Percentiles rank a stretch among this genome's conserved stretches.
These are phyloP conservation scores for Chrysopilus asiliformis DNA, from an alignment of 2,888 invertebrate genomes.

Conservation along the genomic window DNA sequence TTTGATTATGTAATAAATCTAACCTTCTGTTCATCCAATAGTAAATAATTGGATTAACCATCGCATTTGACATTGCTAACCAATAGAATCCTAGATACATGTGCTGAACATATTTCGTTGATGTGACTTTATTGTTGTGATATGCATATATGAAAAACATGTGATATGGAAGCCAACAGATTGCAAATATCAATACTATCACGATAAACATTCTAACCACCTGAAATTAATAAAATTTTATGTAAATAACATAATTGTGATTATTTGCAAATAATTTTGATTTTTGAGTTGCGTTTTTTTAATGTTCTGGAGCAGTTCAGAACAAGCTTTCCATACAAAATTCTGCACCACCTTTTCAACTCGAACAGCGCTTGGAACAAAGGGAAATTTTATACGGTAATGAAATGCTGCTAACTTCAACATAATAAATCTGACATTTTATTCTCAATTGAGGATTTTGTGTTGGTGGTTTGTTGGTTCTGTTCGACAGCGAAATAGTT, in stretches of 20 bases:
- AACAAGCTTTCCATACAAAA: no score
- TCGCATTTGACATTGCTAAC: slow-evolving; percentile 86
- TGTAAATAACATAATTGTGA: background rate
- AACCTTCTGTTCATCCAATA: slow-evolving; percentile 88
- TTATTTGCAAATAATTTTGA: background rate
- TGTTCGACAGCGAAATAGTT: no score
- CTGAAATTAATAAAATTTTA: no score
- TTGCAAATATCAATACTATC: slow-evolving; percentile 70
- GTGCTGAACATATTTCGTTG: slow-evolving; percentile 63
- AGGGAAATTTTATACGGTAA: no score
- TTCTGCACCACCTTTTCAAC: no score
- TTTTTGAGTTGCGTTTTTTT: slow-evolving; percentile 21
- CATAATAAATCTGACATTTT: no score
- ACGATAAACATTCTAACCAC: slow-evolving; percentile 84
- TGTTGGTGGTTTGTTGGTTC: no score
- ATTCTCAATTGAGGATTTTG: no score
- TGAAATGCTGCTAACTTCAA: no score
- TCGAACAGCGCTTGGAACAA: no score
- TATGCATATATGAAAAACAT: slow-evolving; percentile 67
- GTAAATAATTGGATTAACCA: slow-evolving; percentile 86
- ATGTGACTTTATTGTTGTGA: slow-evolving; percentile 48
- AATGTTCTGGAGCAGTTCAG: no score
- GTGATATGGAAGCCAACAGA: slow-evolving; percentile 85
- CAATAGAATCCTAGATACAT: slow-evolving; percentile 77
- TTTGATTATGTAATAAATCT: slow-evolving; percentile 22